Evolutionary conservation across 2,797 vertebrate genomes (phyloP).

Genomic region (Gambelia wislizenii): DNA sequence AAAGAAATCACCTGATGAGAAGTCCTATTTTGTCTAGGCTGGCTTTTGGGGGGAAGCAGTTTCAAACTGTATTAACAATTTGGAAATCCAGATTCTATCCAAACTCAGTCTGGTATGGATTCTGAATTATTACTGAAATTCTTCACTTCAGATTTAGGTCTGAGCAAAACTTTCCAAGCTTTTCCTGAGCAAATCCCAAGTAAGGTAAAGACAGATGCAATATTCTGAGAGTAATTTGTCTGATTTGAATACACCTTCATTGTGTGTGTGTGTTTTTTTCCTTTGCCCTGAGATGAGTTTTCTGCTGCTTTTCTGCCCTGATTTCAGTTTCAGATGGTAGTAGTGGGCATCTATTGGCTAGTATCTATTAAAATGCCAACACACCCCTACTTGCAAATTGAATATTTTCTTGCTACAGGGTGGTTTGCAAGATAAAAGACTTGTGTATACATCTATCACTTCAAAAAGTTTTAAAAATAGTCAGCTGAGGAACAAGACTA

Average conservation of each 20-base stretch:
- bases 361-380: neutral
- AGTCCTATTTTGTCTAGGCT: neutral
- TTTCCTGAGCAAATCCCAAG: neutral
- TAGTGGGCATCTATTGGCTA: neutral
- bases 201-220: neutral
- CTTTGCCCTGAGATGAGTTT: neutral
- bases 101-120: neutral
- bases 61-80: neutral
- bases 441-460: neutral
- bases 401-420: neutral
- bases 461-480: neutral
- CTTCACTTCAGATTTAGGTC: neutral
- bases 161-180: neutral
- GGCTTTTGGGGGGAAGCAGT: neutral
- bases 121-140: neutral
- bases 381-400: neutral
- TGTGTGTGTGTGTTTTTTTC: neutral
- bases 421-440: neutral
- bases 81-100: neutral
- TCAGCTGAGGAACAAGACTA: neutral
- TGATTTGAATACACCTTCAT: neutral
- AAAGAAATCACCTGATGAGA: neutral
- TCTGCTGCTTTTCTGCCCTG: neutral
- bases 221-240: no score
- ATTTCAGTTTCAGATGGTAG: neutral